These are phyloP conservation scores for Whitmania pigra DNA, from an alignment of 1,140 invertebrate genomes.

Conservation along the genomic window DNA sequence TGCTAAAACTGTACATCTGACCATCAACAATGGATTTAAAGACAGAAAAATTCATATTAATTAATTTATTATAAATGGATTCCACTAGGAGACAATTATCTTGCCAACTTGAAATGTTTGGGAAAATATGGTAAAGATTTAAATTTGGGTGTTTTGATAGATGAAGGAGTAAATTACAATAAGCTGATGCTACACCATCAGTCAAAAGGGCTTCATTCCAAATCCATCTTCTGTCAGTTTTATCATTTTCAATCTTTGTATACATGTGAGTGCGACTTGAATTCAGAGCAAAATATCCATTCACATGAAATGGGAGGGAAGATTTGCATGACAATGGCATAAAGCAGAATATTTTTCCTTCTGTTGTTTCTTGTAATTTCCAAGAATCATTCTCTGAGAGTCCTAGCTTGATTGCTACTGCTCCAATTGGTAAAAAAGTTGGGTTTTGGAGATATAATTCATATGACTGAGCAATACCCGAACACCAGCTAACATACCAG, in stretches of 20 bases:
- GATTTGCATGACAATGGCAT: constrained; percentile 28
- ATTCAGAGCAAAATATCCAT: constrained; percentile 30
- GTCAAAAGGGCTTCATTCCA: constrained; percentile 29
- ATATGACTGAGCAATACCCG: constrained; percentile 9
- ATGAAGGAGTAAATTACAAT: constrained; percentile 2
- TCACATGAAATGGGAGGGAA: constrained; percentile 27
- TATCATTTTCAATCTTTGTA: constrained; percentile 25
- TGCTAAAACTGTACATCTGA: not conserved
- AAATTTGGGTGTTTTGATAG: not conserved
- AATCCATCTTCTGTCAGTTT: constrained; percentile 14
- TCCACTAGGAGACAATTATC: not conserved
- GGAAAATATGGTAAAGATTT: not conserved
- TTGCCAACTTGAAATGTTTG: not conserved
- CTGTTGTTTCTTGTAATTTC: not conserved
- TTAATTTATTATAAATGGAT: constrained; percentile 8
- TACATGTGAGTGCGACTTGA: constrained; percentile 26
- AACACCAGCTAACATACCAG: constrained; percentile 23
- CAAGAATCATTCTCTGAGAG: not conserved
- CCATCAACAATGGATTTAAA: not conserved
- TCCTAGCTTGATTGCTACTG: constrained; percentile 20
- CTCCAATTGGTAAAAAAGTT: constrained; percentile 23
- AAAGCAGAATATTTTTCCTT: constrained; percentile 26
- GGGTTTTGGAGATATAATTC: not conserved
- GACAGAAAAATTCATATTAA: not conserved
- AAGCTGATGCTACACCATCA: constrained; percentile 23